Evolutionary conservation across 1,140 invertebrate species (phyloP), one percentile per base, ranked within the genome.

Genomic region (Drosophila tani): DNA sequence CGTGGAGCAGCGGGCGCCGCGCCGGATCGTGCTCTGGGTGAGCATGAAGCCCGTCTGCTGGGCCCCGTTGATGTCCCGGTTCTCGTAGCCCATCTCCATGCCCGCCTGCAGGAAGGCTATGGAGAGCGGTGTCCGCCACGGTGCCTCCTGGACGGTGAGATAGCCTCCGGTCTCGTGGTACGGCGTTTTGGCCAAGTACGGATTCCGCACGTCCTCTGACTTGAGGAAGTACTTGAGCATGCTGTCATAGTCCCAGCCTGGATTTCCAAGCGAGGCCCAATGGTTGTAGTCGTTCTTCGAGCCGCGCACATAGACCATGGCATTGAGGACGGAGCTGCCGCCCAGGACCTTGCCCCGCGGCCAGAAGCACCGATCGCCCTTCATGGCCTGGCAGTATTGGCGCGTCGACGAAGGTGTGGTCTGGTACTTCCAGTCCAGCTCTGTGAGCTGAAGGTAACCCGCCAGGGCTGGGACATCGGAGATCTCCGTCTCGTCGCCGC

Each of bases 241-340:
- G 58, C 97, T 95, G 11, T 96, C 94, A 92, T 98, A 99, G 3
- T 96, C 96, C 98, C 98, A 99, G 3, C 98, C 97, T 0, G 94
- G 93, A 77, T 99, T 99, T 0, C 98, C 98, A 50, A 97, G 93
- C 7, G 93, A 93, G 15, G 96, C 96, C 98, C 98, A 99, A 9
- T 96, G 94, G 91, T 99, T 97, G 93, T 98, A 99, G 91, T 99
- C 98, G 47, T 95, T 94, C 51, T 94, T 95, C 88, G 99, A 98
- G 24, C 98, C 98, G 46, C 98, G 95, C 0, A 99, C 96, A 93
- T 99, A 99, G 8, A 99, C 95, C 97, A 98, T 97, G 2, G 98
- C 98, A 93, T 99, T 99, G 1, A 99, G 94, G 0, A 98, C 97
- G 50, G 97, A 98, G 32, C 97, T 97, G 14, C 98, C 98, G n/a